Conservation (phyloP, 2,888 invertebrate genomes). For the Eutolmus rufibarbis region DNA sequence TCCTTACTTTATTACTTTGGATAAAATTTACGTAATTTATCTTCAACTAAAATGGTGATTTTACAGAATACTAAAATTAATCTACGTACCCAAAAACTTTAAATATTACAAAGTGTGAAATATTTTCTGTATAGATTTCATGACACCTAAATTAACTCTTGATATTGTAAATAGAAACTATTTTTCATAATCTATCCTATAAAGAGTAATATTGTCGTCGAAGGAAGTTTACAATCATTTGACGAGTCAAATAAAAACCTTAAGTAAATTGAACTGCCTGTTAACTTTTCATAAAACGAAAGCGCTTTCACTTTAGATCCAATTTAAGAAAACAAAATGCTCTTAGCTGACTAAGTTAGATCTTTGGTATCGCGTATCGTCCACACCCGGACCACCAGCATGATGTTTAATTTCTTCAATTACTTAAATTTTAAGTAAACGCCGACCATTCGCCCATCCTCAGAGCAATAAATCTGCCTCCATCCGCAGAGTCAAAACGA, state of each 20-base stretch:
- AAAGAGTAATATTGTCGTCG: too few species aligned
- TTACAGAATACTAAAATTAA: too few species aligned
- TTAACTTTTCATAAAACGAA: background rate
- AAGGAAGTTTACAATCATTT: background rate
- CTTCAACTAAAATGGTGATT: too few species aligned
- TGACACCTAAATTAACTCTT: too few species aligned
- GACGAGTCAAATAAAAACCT: background rate
- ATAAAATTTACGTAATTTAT: too few species aligned
- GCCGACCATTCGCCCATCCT: background rate
- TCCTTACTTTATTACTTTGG: too few species aligned
- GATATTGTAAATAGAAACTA: too few species aligned
- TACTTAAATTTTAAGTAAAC: background rate
- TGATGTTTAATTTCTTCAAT: background rate
- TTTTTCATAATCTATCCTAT: too few species aligned
- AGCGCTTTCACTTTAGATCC: background rate
- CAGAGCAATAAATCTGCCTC: background rate
- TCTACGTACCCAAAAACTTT: too few species aligned
- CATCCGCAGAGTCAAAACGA: background rate
- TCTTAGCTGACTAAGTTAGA: background rate
- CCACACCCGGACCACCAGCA: background rate
- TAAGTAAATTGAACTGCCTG: background rate
- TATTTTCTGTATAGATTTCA: too few species aligned
- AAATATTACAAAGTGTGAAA: too few species aligned
- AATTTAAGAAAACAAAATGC: background rate
- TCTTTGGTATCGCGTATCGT: background rate